A percentile compares a stretch with the other conserved stretches of the same genome.
These are phyloP conservation scores for Hyphantria cunea DNA, from an alignment of 1,140 invertebrate species.

Conservation along the genomic window DNA sequence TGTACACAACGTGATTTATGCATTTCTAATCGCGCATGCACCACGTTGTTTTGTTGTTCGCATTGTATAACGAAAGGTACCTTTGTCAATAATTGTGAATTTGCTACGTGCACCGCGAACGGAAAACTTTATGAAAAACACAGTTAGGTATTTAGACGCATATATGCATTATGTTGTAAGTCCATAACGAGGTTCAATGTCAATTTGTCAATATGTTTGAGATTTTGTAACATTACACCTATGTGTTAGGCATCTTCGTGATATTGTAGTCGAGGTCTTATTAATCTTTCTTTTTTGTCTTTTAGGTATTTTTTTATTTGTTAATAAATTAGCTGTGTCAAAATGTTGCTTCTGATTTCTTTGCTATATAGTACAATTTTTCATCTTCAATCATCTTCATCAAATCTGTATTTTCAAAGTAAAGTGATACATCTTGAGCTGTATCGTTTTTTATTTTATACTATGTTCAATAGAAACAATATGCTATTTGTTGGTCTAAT, in stretches of 20 bases:
- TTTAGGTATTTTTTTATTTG: conserved; percentile 22
- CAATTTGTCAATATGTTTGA: conserved; percentile 12
- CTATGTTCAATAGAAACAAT: too few relatives aligned
- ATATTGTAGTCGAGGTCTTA: conserved; percentile 11
- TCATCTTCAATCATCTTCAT: too few relatives aligned
- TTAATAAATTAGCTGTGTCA: neutral
- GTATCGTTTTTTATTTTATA: too few relatives aligned
- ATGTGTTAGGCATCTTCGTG: conserved; percentile 3
- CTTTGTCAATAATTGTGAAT: conserved; percentile 29
- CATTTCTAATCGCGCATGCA: conserved; percentile 43
- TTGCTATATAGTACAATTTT: too few relatives aligned
- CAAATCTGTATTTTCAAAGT: too few relatives aligned
- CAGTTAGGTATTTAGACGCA: conserved; percentile 2
- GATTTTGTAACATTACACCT: conserved; percentile 24
- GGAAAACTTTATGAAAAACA: conserved; percentile 32
- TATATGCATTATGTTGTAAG: conserved; percentile 17
- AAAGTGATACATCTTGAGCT: too few relatives aligned
- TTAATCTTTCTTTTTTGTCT: conserved; percentile 21
- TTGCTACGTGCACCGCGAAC: conserved; percentile 19
- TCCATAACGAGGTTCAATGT: conserved; percentile 25
- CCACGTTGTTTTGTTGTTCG: conserved; percentile 11
- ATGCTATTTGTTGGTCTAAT: too few relatives aligned
- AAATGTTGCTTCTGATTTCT: neutral
- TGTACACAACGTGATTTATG: conserved; percentile 44
- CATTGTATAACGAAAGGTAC: conserved; percentile 34